Evolutionary conservation across 1,140 invertebrate genomes (phyloP).

Genomic region (Aradophagus sp.): DNA sequence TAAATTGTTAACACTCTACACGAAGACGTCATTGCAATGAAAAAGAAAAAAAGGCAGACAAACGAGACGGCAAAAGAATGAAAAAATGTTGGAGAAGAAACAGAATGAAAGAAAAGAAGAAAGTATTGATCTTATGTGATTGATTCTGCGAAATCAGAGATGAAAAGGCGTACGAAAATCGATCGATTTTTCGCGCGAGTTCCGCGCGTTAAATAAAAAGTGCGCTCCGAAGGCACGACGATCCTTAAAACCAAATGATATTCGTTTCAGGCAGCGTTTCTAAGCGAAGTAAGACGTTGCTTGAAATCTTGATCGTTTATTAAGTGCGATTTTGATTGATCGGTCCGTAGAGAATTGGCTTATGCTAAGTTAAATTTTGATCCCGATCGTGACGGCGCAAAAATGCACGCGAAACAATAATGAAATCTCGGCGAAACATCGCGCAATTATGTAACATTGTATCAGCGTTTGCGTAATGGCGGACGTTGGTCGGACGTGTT

Average conservation of each 20-base stretch:
- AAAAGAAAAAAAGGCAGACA: no score
- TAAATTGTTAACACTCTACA: no score
- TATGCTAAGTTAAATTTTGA: slow-evolving; percentile 24
- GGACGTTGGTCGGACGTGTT: slow-evolving; percentile 1
- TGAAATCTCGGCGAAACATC: slow-evolving; percentile 30
- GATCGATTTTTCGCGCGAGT: no score
- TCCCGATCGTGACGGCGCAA: slow-evolving; percentile 34
- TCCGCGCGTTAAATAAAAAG: no score
- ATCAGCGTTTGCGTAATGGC: slow-evolving; percentile 29
- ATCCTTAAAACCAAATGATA: no score
- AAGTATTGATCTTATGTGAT: no score
- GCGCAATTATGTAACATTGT: slow-evolving; percentile 29
- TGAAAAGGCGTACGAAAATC: no score
- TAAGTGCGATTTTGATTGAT: slow-evolving; percentile 35
- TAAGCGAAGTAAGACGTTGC: slow-evolving; percentile 19
- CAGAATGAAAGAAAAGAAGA: no score
- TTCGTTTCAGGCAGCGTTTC: background rate
- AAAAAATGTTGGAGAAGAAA: background rate
- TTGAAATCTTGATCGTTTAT: slow-evolving; percentile 27
- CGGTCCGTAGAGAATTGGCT: slow-evolving; percentile 23
- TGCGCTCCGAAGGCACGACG: background rate
- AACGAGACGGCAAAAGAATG: background rate
- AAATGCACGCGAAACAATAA: slow-evolving; percentile 36
- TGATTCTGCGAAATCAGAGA: no score
- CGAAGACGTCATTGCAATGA: no score